Base-by-base conservation (phyloP, 2,888 invertebrate species). In the Morpho achilles region DNA sequence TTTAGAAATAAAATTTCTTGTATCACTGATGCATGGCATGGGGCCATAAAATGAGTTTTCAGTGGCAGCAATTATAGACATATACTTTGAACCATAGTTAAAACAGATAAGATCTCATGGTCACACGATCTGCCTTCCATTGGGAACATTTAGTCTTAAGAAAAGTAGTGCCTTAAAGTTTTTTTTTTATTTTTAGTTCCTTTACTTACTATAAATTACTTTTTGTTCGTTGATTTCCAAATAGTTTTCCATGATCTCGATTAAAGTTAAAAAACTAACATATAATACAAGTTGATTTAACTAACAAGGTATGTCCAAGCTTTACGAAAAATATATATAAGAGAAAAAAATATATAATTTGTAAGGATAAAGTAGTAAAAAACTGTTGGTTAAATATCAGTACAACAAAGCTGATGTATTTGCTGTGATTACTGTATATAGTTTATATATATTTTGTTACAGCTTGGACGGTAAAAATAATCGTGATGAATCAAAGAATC, bases 371-470 rank as follows among this genome's bases (percentile, higher is more conserved):
- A 22, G 9, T 41, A 47, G 47, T 51, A 16, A 51, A 58, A 22
- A 49, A 51, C 49, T 44, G 46, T 53, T 48, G 52, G 44, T 59
- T 46, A 41, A 16, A 16, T 57, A 53, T 53, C 58, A 62, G 69
- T 71, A 72, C 72, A 72, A 73, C 73, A 73, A 71, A 73, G 73
- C 73, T 75, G 74, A 71, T 61, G 56, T 66, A 57, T 57, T 68
- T 64, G 75, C 74, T 75, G 74, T 73, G 72, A 73, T 74, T 67
- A 67, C 66, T 57, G 10, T 50, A 53, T 45, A 43, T 32, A 44
- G 64, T 61, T 62, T 56, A 10, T 50, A 53, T 48, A 45, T 58
- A 51, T 50, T 44, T 57, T 56, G 50, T 51, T 59, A 51, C 39
- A 50, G 50, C 47, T 46, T 42, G 46, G 50, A 16, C 50, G 41